Base-by-base conservation (phyloP, 2,888 invertebrate species). In the Epinotia ramella region DNA sequence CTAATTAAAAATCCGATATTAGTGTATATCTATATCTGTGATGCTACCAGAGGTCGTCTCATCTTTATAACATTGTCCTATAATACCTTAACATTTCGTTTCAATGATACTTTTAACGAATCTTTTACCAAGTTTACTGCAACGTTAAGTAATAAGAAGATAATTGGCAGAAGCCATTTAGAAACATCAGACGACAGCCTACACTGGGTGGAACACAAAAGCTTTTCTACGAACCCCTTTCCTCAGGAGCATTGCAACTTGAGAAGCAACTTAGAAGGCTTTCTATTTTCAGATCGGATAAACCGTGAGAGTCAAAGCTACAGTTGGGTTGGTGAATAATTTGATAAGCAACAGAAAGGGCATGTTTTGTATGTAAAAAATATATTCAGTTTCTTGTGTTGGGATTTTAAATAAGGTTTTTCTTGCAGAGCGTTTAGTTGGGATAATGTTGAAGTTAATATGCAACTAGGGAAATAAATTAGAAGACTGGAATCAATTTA, bases 91-190 rank as follows among this genome's bases (percentile, higher is more conserved):
- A 60, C 5, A 60, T 28, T 28, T 4, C 12, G 16, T 28, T 60
- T 57, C 20, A 18, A 20, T 18, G 11, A 18, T 9, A 57, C 9
- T 9, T 20, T 56, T 33, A 4, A 33, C 53, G 18, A 60, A 33
- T 28, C 46, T 18, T 44, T n/a, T 56, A 56, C 28, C 16, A 49
- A 63, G 28, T 28, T 64, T n/a, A 57, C 68, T 63, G 18, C 56
- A 63, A 56, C 44, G 18, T 57, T 18, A 73, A 60, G 53, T 65
- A 60, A 60, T 71, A 75, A 70, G 75, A 71, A 44, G 44, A 76
- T 72, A 72, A 76, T 72, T 63, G 66, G 46, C 72, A 72, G 76
- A 76, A 76, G 67, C 76, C 76, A 72, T 76, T 76, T 76, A 72
- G 46, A 72, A 46, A 63, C 76, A 57, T 72, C 76, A 72, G 67